A percentile compares a stretch with the other conserved stretches of the same genome.
phyloP scores from a whole-genome alignment of 1,140 invertebrate species.

The Campoletis sonorensis region DNA sequence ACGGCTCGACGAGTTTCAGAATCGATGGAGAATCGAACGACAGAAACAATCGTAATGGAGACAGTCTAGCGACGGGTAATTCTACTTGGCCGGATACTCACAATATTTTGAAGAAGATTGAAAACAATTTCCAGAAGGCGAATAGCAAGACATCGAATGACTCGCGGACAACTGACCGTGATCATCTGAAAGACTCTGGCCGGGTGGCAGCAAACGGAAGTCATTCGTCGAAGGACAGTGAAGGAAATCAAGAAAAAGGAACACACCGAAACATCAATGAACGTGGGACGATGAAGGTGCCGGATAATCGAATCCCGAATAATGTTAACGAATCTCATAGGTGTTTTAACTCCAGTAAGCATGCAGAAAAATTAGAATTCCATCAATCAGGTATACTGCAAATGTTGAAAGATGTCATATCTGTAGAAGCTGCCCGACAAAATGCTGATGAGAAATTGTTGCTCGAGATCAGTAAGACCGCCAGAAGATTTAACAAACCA shows the following conservation, averaged over 20 bases:
- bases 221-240: neutral
- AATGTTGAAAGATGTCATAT: conserved; percentile 1
- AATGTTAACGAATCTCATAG: neutral
- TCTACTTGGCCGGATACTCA: conserved; percentile 39
- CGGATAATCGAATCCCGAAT: neutral
- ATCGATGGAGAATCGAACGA: neutral
- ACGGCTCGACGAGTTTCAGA: neutral
- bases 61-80: conserved; percentile 8
- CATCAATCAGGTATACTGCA: neutral
- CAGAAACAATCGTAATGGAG: neutral
- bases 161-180: neutral
- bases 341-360: neutral
- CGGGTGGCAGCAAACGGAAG: neutral
- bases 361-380: neutral
- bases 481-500: neutral
- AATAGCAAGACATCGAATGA: conserved; percentile 5
- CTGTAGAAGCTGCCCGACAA: neutral
- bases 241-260: neutral
- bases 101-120: neutral
- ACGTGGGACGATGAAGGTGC: neutral
- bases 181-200: neutral
- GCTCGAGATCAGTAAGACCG: neutral
- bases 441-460: conserved; percentile 20
- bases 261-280: conserved; percentile 10
- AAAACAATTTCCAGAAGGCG: conserved; percentile 11